phyloP scores from a whole-genome alignment of 53 echinoderm and acorn worm genomes.

The Apostichopus leukothele region DNA sequence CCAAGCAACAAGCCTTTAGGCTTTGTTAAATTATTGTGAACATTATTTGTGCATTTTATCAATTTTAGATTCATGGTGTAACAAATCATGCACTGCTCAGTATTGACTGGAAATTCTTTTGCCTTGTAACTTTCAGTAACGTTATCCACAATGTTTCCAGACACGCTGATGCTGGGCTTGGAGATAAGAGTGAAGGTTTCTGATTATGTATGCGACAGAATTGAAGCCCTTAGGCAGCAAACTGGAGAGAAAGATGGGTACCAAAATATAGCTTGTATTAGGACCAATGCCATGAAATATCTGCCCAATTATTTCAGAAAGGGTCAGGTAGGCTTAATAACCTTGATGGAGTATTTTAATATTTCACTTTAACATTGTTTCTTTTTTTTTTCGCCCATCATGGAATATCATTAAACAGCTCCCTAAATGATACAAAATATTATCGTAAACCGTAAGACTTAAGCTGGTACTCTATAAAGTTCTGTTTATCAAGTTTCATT shows the following conservation, averaged over 20 bases:
- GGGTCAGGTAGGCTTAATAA: slow-evolving; percentile 65
- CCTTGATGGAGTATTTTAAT: too few species aligned
- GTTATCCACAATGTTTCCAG: slow-evolving; percentile 73
- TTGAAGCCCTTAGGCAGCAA: slow-evolving; percentile 78
- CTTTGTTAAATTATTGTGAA: too few species aligned
- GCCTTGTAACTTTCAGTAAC: slow-evolving; percentile 51
- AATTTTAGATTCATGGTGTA: too few species aligned
- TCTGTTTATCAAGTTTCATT: too few species aligned
- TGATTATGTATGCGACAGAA: slow-evolving; percentile 92
- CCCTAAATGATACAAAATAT: too few species aligned
- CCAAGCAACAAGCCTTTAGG: too few species aligned
- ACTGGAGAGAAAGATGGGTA: slow-evolving; percentile 52
- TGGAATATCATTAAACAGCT: too few species aligned
- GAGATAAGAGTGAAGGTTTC: slow-evolving; percentile 94
- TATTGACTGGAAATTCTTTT: neutral
- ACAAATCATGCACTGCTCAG: too few species aligned
- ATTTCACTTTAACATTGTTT: too few species aligned
- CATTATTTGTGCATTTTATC: neutral
- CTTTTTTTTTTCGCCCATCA: too few species aligned
- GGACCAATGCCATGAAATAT: slow-evolving; percentile 96
- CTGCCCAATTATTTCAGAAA: slow-evolving; percentile 97
- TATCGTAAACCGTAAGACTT: too few species aligned
- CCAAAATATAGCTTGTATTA: slow-evolving; percentile 81
- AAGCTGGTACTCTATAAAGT: too few species aligned
- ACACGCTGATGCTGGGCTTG: slow-evolving; percentile 85